These are phyloP conservation scores for Falco columbarius DNA, from an alignment of 2,797 vertebrate species.

Conservation along the genomic window DNA sequence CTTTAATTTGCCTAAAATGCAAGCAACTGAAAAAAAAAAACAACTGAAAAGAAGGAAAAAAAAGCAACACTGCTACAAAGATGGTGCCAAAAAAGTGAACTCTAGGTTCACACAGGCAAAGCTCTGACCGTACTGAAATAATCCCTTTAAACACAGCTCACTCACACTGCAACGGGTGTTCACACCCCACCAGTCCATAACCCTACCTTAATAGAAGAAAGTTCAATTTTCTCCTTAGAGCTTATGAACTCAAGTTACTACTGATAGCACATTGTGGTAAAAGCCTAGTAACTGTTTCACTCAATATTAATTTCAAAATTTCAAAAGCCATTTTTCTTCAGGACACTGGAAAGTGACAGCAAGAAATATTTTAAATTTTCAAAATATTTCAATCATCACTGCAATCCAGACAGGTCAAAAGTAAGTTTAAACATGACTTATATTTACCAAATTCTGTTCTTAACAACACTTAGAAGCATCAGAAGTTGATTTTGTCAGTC, in stretches of 20 bases:
- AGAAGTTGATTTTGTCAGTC: not conserved
- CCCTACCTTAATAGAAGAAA: not conserved
- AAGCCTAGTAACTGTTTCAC: not conserved
- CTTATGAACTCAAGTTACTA: not conserved
- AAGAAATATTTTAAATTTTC: not conserved
- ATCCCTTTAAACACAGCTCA: not conserved
- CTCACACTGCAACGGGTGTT: not conserved
- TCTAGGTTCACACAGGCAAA: not conserved
- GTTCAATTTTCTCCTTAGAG: not conserved
- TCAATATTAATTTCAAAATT: not conserved
- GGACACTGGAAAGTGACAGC: not conserved
- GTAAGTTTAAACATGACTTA: not conserved
- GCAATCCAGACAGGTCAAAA: not conserved
- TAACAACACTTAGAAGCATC: not conserved
- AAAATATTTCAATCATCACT: not conserved
- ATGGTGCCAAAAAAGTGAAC: not conserved
- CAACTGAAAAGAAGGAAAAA: not conserved
- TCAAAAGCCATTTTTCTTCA: not conserved
- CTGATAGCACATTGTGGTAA: not conserved
- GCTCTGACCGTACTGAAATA: not conserved
- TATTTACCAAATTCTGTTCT: not conserved
- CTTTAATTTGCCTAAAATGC: not conserved
- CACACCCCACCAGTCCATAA: not conserved
- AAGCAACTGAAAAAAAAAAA: not conserved
- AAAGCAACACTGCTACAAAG: not conserved